Base-by-base conservation (phyloP, 2,888 invertebrate genomes). In the Brenthis ino region DNA sequence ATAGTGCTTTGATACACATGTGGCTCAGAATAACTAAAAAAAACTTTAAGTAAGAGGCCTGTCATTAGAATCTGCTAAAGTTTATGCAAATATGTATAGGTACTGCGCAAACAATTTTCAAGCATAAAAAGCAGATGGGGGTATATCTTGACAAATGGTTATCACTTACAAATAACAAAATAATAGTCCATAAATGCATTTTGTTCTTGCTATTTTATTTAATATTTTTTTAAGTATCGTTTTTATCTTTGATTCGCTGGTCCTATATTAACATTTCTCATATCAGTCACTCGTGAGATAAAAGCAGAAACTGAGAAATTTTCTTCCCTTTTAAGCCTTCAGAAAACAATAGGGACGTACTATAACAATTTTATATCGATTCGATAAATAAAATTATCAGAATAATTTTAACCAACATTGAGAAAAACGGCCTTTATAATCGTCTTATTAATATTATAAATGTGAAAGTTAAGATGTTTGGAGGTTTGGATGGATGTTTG, bases 221-320 rank as follows among this genome's bases (percentile, higher is more conserved):
- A 53, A 3, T 65, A 48, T 56, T 3, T 51, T n/a, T 33, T n/a
- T 6, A 3, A n/a, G 1, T 24, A 48, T 37, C 14, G 2, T n/a
- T 20, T 54, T 48, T 57, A 14, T 16, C 12, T 50, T 58, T 12
- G 14, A 55, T 16, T 28, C 54, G 20, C 20, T 53, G 47, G 4
- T 63, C 13, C 24, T 63, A 33, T 57, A 60, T 57, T 16, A 53
- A 28, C 13, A 60, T 33, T 33, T 33, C 50, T 67, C 67, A 70
- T 64, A 64, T 68, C 68, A 68, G 60, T 20, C 67, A 68, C 65
- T 14, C 20, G 47, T 54, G 69, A 64, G 64, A 70, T 73, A 71
- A 73, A 68, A 69, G 63, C 65, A 64, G 68, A 73, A 71, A 72
- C 72, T 74, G 70, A 70, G 71, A 51, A 63, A 73, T 70, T 64